These are phyloP conservation scores for Arctopsyche grandis DNA, from an alignment of 1,140 invertebrate species.

Conservation along the genomic window DNA sequence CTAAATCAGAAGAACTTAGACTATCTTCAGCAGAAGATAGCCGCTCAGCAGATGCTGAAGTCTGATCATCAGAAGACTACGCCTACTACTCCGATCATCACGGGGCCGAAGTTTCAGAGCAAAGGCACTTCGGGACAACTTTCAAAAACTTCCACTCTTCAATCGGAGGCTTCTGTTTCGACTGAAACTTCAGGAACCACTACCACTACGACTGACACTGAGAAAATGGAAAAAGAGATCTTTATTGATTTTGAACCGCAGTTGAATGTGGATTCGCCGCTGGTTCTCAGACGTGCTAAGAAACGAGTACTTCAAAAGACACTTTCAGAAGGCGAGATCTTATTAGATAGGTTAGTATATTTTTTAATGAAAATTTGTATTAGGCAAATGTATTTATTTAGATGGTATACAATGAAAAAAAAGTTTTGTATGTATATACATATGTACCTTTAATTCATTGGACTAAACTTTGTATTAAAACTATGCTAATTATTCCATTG, in stretches of 20 bases:
- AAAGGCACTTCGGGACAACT: conserved; percentile 58
- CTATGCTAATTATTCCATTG: too few species aligned
- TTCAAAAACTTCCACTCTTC: conserved; percentile 66
- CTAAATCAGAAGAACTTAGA: conserved; percentile 65
- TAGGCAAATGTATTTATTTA: too few species aligned
- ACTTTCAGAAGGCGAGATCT: conserved; percentile 82
- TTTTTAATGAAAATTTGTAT: too few species aligned
- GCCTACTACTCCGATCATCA: not conserved
- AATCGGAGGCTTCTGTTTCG: conserved; percentile 65
- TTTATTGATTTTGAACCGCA: conserved; percentile 88
- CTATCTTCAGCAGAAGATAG: conserved; percentile 66
- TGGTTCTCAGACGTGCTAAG: conserved; percentile 64
- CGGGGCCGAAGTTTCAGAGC: not conserved
- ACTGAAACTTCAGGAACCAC: conserved; percentile 64
- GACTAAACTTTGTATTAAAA: too few species aligned
- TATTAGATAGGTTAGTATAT: conserved; percentile 70
- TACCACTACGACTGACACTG: conserved; percentile 66
- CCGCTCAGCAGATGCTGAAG: conserved; percentile 63
- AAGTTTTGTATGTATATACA: too few species aligned
- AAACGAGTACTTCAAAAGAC: conserved; percentile 79
- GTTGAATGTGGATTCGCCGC: conserved; percentile 70
- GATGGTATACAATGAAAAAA: too few species aligned
- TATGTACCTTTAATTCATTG: too few species aligned
- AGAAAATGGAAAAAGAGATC: conserved; percentile 80
- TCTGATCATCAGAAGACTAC: conserved; percentile 54